Conservation (phyloP, 2,888 invertebrate species). For the Stomorhina lunata region DNA sequence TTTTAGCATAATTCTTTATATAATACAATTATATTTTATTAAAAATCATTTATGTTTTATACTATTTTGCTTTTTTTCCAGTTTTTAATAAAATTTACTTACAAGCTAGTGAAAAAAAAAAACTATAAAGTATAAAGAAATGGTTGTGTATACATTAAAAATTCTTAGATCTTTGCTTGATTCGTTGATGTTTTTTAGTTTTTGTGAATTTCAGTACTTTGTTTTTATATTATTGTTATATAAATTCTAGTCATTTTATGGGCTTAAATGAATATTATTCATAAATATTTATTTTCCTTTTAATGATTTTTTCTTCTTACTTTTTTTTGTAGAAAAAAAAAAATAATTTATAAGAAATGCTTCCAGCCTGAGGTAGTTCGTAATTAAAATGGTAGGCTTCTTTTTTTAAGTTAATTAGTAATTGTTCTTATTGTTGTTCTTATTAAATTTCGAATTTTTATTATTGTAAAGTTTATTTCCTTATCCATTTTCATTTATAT, state of each 20-base stretch:
- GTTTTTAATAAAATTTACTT: constrained; percentile 2
- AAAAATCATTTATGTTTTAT: neutral
- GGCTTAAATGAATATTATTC: constrained; percentile 18
- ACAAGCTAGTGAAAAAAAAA: neutral
- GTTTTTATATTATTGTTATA: constrained; percentile 3
- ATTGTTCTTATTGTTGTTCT: constrained; percentile 60
- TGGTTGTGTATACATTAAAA: constrained; percentile 4
- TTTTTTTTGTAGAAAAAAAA: constrained; percentile 36
- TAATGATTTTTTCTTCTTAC: constrained; percentile 20
- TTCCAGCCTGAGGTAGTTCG: constrained; percentile 74
- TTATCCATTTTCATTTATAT: neutral
- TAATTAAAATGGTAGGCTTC: constrained; percentile 69
- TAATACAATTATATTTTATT: neutral
- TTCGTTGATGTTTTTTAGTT: constrained; percentile 40
- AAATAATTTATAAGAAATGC: constrained; percentile 71
- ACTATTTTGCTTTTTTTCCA: neutral
- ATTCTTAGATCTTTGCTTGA: constrained; percentile 23
- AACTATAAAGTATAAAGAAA: neutral
- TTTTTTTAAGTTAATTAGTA: constrained; percentile 32
- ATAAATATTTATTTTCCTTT: constrained; percentile 6
- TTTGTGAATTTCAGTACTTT: constrained; percentile 28
- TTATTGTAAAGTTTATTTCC: neutral
- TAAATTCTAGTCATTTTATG: constrained; percentile 39
- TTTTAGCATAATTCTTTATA: neutral
- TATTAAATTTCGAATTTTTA: constrained; percentile 35